Conservation (phyloP, 2,888 invertebrate genomes). For the Coelinius sp. region DNA sequence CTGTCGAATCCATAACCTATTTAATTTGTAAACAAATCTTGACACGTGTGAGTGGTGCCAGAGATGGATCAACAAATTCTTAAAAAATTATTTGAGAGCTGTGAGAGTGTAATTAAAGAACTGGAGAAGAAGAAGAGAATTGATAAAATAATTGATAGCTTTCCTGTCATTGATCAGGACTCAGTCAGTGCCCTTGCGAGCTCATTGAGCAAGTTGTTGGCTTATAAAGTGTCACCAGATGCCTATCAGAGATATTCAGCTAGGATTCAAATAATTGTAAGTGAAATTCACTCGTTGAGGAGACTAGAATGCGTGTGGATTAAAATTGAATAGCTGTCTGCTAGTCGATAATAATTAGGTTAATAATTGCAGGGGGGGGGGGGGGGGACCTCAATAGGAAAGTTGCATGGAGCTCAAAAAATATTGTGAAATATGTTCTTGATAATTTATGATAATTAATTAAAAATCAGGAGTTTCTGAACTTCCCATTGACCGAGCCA, state of each 20-base stretch:
- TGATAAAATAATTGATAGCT: constrained; percentile 44
- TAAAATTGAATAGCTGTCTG: too few relatives aligned
- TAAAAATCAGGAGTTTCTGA: too few relatives aligned
- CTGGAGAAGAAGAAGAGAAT: constrained; percentile 45
- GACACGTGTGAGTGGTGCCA: not conserved
- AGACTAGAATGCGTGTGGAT: too few relatives aligned
- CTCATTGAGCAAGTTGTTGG: constrained; percentile 56
- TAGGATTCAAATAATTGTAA: constrained; percentile 59
- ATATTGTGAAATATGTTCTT: too few relatives aligned
- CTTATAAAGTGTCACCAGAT: constrained; percentile 59
- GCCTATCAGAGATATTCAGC: constrained; percentile 62
- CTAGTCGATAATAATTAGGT: too few relatives aligned
- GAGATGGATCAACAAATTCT: constrained; percentile 58
- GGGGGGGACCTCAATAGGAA: too few relatives aligned
- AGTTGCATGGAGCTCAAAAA: too few relatives aligned
- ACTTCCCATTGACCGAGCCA: too few relatives aligned
- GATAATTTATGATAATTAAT: too few relatives aligned
- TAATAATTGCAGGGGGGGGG: too few relatives aligned
- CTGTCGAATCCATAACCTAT: not conserved
- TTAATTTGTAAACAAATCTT: constrained; percentile 16
- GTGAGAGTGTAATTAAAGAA: constrained; percentile 45
- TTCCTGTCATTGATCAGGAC: constrained; percentile 48
- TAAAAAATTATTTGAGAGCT: constrained; percentile 53
- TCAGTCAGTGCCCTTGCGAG: constrained; percentile 51
- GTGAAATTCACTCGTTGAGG: too few relatives aligned